Evolutionary conservation across 1,140 invertebrate genomes (phyloP).

Genomic region (Drosophila baimaii): DNA sequence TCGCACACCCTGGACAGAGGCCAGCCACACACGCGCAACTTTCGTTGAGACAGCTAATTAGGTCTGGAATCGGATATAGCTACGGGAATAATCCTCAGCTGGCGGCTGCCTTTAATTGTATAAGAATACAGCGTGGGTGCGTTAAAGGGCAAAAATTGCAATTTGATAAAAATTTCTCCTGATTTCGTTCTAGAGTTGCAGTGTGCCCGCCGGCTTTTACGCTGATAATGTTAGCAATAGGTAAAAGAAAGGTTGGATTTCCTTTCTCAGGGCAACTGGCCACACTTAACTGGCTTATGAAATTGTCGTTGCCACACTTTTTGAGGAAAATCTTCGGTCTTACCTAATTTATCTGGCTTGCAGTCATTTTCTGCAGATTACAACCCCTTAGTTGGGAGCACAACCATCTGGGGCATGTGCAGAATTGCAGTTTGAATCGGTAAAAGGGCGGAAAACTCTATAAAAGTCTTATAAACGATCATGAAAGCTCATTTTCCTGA

Average conservation of each 20-base stretch:
- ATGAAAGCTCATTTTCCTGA: no score
- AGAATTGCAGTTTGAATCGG: no score
- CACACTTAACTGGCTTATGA: neutral
- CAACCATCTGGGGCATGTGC: no score
- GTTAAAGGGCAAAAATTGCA: constrained; percentile 26
- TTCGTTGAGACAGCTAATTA: constrained; percentile 26
- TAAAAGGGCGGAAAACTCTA: no score
- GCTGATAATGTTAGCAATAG: no score
- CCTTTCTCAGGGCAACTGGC: neutral
- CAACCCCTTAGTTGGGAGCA: no score
- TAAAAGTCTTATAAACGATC: no score
- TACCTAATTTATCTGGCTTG: no score
- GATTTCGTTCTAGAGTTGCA: constrained; percentile 48
- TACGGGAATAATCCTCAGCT: neutral
- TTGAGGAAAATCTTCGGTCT: no score
- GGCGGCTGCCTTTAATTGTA: constrained; percentile 17
- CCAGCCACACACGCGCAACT: constrained; percentile 11
- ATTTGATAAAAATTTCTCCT: constrained; percentile 64
- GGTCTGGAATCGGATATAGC: constrained; percentile 9
- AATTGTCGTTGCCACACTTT: no score
- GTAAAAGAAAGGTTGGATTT: no score
- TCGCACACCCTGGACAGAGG: constrained; percentile 11
- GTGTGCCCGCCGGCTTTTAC: neutral
- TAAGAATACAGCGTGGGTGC: neutral
- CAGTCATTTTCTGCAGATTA: no score